Evolutionary conservation across 2,113 vertebrate genomes (phyloP).

Genomic region (Alligator sinensis): DNA sequence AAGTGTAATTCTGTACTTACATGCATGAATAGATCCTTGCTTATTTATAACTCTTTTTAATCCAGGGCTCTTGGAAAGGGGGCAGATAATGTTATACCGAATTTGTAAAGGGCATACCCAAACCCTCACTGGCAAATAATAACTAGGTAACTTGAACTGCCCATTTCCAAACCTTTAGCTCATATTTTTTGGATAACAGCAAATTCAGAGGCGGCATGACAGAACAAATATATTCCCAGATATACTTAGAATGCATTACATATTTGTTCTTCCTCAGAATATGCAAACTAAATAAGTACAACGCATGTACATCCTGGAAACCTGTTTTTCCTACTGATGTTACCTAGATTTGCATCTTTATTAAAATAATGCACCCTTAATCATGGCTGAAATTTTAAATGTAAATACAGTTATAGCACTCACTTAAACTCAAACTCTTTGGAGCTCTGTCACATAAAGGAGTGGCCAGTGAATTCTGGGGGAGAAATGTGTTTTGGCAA

Average conservation of each 20-base stretch:
- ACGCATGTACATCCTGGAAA: not conserved
- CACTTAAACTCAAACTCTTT: not conserved
- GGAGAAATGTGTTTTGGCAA: not conserved
- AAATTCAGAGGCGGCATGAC: not conserved
- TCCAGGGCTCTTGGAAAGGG: rapidly evolving
- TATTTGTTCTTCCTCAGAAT: not conserved
- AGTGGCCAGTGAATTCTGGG: not conserved
- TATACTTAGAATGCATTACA: not conserved
- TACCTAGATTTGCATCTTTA: not conserved
- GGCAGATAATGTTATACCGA: not conserved
- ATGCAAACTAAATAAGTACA: not conserved
- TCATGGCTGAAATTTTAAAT: slow-evolving; percentile 12
- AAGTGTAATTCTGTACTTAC: not conserved
- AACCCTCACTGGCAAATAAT: not conserved
- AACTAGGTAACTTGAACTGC: not conserved
- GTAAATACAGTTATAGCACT: slow-evolving; percentile 17
- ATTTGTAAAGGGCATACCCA: not conserved
- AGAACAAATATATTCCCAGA: not conserved
- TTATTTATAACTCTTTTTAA: not conserved
- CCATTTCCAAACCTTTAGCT: not conserved
- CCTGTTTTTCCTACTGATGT: not conserved
- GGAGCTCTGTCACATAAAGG: not conserved
- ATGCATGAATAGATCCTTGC: not conserved
- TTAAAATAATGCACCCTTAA: not conserved
- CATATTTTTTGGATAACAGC: not conserved